Evolutionary conservation across 2,888 invertebrate species (phyloP).

Genomic region (Hirtodrosophila histrioides): DNA sequence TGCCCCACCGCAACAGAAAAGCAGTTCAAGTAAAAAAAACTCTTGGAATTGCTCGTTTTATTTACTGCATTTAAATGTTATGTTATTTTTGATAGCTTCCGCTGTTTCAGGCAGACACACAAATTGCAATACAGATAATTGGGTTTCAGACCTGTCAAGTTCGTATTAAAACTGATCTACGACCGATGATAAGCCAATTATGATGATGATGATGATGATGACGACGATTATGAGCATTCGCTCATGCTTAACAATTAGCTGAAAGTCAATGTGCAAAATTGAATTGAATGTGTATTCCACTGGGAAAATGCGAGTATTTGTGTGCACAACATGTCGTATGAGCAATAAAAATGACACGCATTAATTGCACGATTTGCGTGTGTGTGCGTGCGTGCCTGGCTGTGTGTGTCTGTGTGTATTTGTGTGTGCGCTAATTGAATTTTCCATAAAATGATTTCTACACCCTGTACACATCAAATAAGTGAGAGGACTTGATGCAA

Average conservation of each 20-base stretch:
- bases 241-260: slow-evolving; percentile 49
- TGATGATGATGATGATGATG: not conserved
- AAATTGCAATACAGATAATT: slow-evolving; percentile 37
- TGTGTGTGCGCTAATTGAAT: slow-evolving; percentile 56
- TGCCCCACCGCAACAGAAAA: slow-evolving; percentile 51
- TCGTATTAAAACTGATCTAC: slow-evolving; percentile 36
- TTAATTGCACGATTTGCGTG: slow-evolving; percentile 44
- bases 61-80: slow-evolving; percentile 13
- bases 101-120: not conserved
- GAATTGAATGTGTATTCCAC: slow-evolving; percentile 35
- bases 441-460: slow-evolving; percentile 21
- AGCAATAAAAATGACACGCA: slow-evolving; percentile 66
- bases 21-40: slow-evolving; percentile 17
- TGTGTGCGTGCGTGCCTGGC: not conserved
- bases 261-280: slow-evolving; percentile 62
- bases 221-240: slow-evolving; percentile 7
- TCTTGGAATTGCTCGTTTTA: slow-evolving; percentile 5
- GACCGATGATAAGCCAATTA: slow-evolving; percentile 31
- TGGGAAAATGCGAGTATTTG: slow-evolving; percentile 47
- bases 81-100: slow-evolving; percentile 11
- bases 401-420: not conserved
- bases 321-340: slow-evolving; percentile 66
- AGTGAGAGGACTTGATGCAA: too few species aligned
- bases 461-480: too few species aligned
- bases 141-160: slow-evolving; percentile 16